Evolutionary conservation across 2,888 invertebrate species (phyloP).

Genomic region (Hypercompe scribonia): DNA sequence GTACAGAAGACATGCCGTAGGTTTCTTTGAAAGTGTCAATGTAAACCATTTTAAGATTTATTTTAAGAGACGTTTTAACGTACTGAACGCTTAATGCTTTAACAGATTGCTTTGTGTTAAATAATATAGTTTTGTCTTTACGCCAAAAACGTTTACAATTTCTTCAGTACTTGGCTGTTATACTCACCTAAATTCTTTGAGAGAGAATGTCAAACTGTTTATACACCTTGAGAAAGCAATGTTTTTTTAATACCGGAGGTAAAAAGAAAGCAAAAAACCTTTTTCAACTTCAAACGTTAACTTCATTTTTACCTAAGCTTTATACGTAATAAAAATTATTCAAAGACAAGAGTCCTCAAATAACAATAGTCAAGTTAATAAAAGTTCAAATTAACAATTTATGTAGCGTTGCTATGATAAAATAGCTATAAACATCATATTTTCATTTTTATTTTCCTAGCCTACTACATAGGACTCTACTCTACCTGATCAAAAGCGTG

Average conservation of each 20-base stretch:
- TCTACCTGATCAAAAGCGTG: too few species aligned
- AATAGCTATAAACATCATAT: too few species aligned
- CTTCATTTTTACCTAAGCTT: conserved; percentile 1
- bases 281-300: not conserved
- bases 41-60: conserved; percentile 57
- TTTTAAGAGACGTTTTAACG: conserved; percentile 56
- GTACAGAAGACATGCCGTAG: conserved; percentile 14
- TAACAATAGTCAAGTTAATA: not conserved
- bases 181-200: not conserved
- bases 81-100: too few species aligned
- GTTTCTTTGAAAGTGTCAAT: conserved; percentile 59
- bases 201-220: not conserved
- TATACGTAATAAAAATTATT: not conserved
- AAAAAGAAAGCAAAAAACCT: not conserved
- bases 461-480: too few species aligned
- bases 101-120: conserved; percentile 41
- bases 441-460: too few species aligned
- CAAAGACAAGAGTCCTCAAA: too few species aligned
- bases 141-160: conserved; percentile 15
- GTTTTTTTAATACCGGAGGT: not conserved
- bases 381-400: too few species aligned
- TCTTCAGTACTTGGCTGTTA: not conserved
- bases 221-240: not conserved
- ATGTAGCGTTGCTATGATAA: too few species aligned
- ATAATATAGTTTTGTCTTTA: conserved; percentile 39